Base-by-base conservation (phyloP, 2,113 vertebrate genomes). In the Forbesichthys agassizii region DNA sequence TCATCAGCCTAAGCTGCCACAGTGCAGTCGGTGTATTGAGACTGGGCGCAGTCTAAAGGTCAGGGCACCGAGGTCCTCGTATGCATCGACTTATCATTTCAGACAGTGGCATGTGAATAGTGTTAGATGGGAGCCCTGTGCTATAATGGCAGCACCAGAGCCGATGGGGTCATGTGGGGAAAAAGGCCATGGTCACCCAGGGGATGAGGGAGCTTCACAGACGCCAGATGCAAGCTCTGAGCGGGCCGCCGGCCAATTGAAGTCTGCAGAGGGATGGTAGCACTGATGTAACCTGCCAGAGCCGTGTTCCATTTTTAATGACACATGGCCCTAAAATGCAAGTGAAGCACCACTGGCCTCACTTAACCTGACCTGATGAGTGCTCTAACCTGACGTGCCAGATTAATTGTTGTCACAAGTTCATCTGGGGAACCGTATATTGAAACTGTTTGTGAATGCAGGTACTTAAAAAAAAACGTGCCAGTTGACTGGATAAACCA, bases 221-320 rank as follows among this genome's bases (percentile, higher is more conserved):
- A 72, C 59, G 46, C 33, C 13, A 13, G 47, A 13, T 20, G 66
- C 74, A 33, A 47, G 2, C 57, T 68, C 20, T 48, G 61, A 58
- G 69, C 67, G 56, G 62, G 64, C 52, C 53, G 73, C 79, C 75
- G 78, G 58, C 55, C 70, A 42, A 58, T 47, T 3, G 60, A 76
- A 53, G 61, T 81, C 70, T 66, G 16, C 62, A 58, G 68, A 75
- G 74, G 66, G 59, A 59, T 5, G 55, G 20, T 0, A 33, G 48
- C 62, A 51, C 61, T 64, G 68, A 81, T 75, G 54, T 81, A 65
- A 77, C 77, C 49, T 64, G 64, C 33, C 71, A 61, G 57, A 62
- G 71, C 66, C 14, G 7, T 73, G 51, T 62, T 88, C 74, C 78
- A 84, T 81, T 86, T 88, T 87, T 88, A 87, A 84, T 82, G 82